These are phyloP conservation scores for Trissonchulus sp. DNA, from an alignment of 2,888 invertebrate species.

Conservation along the genomic window DNA sequence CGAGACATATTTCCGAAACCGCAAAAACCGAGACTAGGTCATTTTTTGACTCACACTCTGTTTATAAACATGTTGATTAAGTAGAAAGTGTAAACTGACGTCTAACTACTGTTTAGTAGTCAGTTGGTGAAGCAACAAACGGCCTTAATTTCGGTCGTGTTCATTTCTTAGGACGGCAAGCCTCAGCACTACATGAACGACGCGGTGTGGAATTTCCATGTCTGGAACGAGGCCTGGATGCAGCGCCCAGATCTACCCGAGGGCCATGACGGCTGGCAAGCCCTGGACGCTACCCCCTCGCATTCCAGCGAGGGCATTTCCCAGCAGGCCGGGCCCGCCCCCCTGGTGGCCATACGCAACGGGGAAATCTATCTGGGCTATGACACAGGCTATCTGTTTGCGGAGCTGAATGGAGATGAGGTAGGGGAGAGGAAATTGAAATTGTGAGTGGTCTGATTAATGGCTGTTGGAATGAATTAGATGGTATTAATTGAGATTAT, in stretches of 20 bases:
- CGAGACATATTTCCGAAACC: too few species aligned
- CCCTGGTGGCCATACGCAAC: conserved; percentile 66
- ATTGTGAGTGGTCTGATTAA: too few species aligned
- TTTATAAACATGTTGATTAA: too few species aligned
- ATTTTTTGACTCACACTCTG: too few species aligned
- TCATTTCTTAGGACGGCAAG: neutral
- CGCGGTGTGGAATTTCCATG: conserved; percentile 72
- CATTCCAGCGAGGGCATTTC: conserved; percentile 67
- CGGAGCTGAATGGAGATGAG: conserved; percentile 56
- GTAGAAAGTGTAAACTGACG: too few species aligned
- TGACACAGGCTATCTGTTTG: conserved; percentile 69
- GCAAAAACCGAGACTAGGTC: too few species aligned
- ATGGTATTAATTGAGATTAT: too few species aligned
- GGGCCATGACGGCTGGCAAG: conserved; percentile 76
- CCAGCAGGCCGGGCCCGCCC: conserved; percentile 61
- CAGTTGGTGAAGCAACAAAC: too few species aligned
- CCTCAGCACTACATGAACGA: conserved; percentile 18
- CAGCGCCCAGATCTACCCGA: conserved; percentile 64
- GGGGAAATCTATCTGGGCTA: conserved; percentile 69
- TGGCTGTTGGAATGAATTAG: too few species aligned
- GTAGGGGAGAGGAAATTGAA: too few species aligned
- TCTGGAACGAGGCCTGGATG: conserved; percentile 77
- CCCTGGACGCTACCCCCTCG: conserved; percentile 72
- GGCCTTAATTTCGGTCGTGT: too few species aligned
- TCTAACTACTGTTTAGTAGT: too few species aligned